These are phyloP conservation scores for Lepidochrysops patricia DNA, from an alignment of 2,888 invertebrate species.

Conservation along the genomic window DNA sequence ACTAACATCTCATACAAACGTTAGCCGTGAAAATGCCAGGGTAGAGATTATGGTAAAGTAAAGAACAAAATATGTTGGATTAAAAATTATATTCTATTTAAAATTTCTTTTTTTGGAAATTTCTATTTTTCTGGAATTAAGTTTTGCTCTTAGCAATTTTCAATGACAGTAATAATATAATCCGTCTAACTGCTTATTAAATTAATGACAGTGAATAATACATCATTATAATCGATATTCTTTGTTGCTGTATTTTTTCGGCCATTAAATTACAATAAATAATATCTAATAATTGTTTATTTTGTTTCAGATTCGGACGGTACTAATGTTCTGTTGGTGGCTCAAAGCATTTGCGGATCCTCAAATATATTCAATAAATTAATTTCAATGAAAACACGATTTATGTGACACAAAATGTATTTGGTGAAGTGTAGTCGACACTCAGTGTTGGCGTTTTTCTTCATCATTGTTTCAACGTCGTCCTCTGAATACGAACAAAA, in stretches of 20 bases:
- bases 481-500: slow-evolving; percentile 53
- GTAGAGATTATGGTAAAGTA: too few species aligned
- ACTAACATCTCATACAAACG: too few species aligned
- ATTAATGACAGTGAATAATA: too few species aligned
- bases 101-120: too few species aligned
- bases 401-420: slow-evolving; percentile 39
- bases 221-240: background rate
- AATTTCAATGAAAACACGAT: slow-evolving; percentile 15
- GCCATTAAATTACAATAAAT: background rate
- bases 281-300: slow-evolving; percentile 14
- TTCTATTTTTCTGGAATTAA: too few species aligned
- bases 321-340: slow-evolving; percentile 21
- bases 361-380: slow-evolving; percentile 14
- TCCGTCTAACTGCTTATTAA: too few species aligned
- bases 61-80: too few species aligned
- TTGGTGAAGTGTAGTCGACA: slow-evolving; percentile 43
- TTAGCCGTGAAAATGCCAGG: too few species aligned
- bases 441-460: slow-evolving; percentile 46
- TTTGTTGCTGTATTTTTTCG: background rate
- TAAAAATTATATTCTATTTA: too few species aligned
- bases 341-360: slow-evolving; percentile 11
- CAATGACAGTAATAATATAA: too few species aligned
- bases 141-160: too few species aligned
- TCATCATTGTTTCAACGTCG: slow-evolving; percentile 48
- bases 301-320: slow-evolving; percentile 56